These are phyloP conservation scores for Euschistus heros DNA, from an alignment of 1,140 invertebrate genomes.

Conservation along the genomic window DNA sequence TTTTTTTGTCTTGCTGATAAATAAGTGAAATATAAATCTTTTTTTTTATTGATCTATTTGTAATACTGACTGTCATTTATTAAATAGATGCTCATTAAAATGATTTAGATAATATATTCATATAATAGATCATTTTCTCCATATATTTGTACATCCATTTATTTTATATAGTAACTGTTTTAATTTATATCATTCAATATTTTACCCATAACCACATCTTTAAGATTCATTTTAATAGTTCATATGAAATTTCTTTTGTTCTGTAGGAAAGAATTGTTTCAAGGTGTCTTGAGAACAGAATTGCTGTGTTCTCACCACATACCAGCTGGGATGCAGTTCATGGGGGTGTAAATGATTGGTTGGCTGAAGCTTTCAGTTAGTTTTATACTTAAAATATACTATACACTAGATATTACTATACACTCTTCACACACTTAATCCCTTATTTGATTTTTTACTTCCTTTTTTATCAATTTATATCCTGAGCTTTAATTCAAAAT, in stretches of 20 bases:
- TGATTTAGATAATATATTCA: too few relatives aligned
- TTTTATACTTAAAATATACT: slow-evolving; percentile 9
- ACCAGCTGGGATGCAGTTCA: slow-evolving; percentile 74
- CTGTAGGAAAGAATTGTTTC: slow-evolving; percentile 70
- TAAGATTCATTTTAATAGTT: too few relatives aligned
- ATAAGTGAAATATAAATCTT: too few relatives aligned
- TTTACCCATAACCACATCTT: too few relatives aligned
- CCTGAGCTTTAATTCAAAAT: neutral
- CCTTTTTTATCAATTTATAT: neutral
- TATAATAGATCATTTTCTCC: too few relatives aligned
- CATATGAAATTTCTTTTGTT: slow-evolving; percentile 31
- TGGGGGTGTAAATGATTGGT: slow-evolving; percentile 88
- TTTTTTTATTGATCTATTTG: too few relatives aligned
- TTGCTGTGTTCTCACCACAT: slow-evolving; percentile 88
- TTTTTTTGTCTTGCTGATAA: too few relatives aligned
- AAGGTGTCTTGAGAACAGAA: slow-evolving; percentile 70
- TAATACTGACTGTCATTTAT: too few relatives aligned
- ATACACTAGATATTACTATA: neutral
- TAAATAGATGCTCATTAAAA: too few relatives aligned
- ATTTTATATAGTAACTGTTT: too few relatives aligned
- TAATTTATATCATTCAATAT: too few relatives aligned
- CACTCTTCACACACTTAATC: neutral
- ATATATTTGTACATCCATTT: too few relatives aligned
- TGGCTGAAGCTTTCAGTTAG: slow-evolving; percentile 62
- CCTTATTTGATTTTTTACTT: neutral